Evolutionary conservation across 2,797 vertebrate species (phyloP).

Genomic region (Coregonus suidteri): DNA sequence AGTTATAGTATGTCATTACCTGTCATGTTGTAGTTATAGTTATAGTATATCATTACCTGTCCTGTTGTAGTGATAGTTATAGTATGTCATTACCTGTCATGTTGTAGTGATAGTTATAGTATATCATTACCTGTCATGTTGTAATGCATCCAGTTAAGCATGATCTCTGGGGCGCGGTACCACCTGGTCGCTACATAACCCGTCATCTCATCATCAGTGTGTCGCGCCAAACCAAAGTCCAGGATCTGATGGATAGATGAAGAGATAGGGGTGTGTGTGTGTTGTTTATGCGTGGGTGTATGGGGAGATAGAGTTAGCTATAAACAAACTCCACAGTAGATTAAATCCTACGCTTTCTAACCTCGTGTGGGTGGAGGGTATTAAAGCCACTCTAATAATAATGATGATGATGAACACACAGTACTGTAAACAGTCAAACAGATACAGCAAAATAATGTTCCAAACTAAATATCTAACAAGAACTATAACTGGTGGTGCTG

Average conservation of each 20-base stretch:
- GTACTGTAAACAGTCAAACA: not conserved
- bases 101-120: too few species aligned
- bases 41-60: too few species aligned
- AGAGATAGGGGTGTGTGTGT: not conserved
- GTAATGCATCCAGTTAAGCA: constrained; percentile 99
- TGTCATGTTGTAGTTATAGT: too few species aligned
- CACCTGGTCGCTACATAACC: constrained; percentile 96
- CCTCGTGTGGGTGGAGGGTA: constrained; percentile 24
- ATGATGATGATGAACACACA: not conserved
- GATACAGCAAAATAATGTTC: too few species aligned
- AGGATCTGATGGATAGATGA: constrained; percentile 80
- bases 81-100: too few species aligned
- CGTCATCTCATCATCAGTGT: constrained; percentile 98
- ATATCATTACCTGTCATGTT: constrained; percentile 88
- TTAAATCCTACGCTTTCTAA: not conserved
- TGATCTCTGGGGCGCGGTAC: constrained; percentile 98
- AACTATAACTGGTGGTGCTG: too few species aligned
- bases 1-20: too few species aligned
- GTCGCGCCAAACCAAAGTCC: constrained; percentile 95
- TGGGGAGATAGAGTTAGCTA: not conserved
- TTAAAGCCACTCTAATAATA: constrained; percentile 6
- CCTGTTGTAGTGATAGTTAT: too few species aligned
- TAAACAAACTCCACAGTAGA: constrained; percentile 4
- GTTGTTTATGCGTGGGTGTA: not conserved
- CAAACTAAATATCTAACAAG: not conserved